These are phyloP conservation scores for Hucho hucho DNA, from an alignment of 2,113 vertebrate species.

Conservation along the genomic window DNA sequence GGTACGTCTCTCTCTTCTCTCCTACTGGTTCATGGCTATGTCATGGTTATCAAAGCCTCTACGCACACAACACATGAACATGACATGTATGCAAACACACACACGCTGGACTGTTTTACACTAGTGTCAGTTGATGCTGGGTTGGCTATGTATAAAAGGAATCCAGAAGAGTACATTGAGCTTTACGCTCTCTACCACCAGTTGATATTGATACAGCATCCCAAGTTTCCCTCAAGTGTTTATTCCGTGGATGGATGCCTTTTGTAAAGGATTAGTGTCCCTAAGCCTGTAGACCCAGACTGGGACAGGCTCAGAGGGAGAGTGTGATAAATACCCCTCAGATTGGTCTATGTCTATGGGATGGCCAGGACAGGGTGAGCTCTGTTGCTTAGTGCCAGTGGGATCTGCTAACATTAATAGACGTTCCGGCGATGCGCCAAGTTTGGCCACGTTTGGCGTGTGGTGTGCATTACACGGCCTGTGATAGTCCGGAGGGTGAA, in stretches of 20 bases:
- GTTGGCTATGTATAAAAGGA: not conserved
- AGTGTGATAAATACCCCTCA: constrained; percentile 24
- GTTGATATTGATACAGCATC: not conserved
- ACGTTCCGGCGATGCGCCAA: constrained; percentile 44
- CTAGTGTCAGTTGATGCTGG: not conserved
- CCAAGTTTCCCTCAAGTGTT: not conserved
- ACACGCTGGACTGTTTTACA: not conserved
- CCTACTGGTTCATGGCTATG: not conserved
- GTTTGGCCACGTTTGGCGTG: constrained; percentile 42
- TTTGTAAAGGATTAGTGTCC: constrained; percentile 15
- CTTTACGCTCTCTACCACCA: not conserved
- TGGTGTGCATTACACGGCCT: constrained; percentile 58
- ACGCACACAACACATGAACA: not conserved
- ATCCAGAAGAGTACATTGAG: not conserved
- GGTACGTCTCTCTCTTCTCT: constrained; percentile 71
- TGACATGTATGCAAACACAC: not conserved
- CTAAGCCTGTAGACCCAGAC: constrained; percentile 17
- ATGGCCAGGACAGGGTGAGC: constrained; percentile 32
- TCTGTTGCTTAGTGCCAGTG: constrained; percentile 30
- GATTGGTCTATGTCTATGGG: constrained; percentile 16
- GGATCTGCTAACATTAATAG: constrained; percentile 46
- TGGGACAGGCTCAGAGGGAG: constrained; percentile 27
- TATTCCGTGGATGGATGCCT: constrained; percentile 2
- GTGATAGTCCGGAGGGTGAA: constrained; percentile 44
- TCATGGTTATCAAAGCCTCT: not conserved